Evolutionary conservation across 2,888 invertebrate species (phyloP), one percentile per base, ranked within the genome.

Genomic region (Chelonus formosanus): DNA sequence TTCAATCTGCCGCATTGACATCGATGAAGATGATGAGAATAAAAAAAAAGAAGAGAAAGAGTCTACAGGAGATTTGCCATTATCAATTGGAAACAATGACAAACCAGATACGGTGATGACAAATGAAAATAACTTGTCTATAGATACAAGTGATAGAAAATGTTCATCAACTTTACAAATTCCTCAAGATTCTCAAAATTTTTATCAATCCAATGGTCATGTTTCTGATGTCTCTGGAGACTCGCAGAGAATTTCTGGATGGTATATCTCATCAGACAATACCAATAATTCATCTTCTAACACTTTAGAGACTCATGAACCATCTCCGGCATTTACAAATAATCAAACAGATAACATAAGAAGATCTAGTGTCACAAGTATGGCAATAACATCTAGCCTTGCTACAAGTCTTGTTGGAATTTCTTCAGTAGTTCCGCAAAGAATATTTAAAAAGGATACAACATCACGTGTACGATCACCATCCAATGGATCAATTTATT

Each of bases 301-400:
- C 20, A 20, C 20, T 20, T 20, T 20, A 20, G 47, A 65, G 20
- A 40, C 5, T 6, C 5, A 40, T 40, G 40, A 40, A 40, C 6
- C 40, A 4, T 40, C 4, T 40, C 5, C 6, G 40, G 6, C 1
- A 40, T 4, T 40, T 40, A 6, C 20, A 40, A 40, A 40, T 40
- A 40, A 40, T 5, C 36, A 4, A 36, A 50, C 7, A 36, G 35
- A 60, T 54, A n/a, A 44, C 40, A 45, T 20, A 44, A 10, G 47
- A 84, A 67, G 76, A 56, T 66, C 74, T 1, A 75, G 82, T 78
- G 73, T 86, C 80, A 76, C 83, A 0, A 79, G 74, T 50, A 75
- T 76, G 2, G 83, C 81, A 3, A 81, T 84, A 10, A 77, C 79
- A 43, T 81, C 82, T 48, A 82, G 81, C 48, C 74, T 83, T 20